phyloP scores from a whole-genome alignment of 2,797 vertebrate genomes.

The Choloepus didactylus region DNA sequence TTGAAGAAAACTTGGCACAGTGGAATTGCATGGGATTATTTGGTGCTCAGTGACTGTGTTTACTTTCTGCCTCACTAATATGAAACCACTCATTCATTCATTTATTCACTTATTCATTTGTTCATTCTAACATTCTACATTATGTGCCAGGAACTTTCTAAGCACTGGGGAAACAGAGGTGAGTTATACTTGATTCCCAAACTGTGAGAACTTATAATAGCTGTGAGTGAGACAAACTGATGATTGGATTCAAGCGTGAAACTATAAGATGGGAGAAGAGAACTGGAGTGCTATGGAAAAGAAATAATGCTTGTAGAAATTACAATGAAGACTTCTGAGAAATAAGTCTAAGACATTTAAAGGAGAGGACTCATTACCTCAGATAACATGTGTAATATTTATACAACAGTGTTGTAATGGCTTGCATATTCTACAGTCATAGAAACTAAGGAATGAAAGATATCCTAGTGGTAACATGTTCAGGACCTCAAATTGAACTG shows the following conservation, averaged over 20 bases:
- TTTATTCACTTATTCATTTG: slow-evolving; percentile 25
- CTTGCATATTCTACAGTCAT: background rate
- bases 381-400: background rate
- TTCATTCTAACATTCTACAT: background rate
- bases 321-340: background rate
- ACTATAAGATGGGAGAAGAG: background rate
- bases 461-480: background rate
- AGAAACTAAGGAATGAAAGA: background rate
- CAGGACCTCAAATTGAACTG: background rate
- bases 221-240: background rate
- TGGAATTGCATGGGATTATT: background rate
- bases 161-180: background rate
- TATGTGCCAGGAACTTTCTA: background rate
- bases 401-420: background rate
- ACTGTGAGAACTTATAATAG: background rate
- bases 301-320: background rate
- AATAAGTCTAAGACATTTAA: background rate
- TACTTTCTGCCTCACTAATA: background rate
- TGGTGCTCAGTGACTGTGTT: background rate
- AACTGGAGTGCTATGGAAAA: background rate
- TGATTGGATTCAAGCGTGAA: background rate
- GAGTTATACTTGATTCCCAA: background rate
- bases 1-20: background rate
- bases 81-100: background rate
- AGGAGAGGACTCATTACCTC: background rate